Conservation (phyloP, 2,888 invertebrate genomes). For the Dexiosoma caninum region DNA sequence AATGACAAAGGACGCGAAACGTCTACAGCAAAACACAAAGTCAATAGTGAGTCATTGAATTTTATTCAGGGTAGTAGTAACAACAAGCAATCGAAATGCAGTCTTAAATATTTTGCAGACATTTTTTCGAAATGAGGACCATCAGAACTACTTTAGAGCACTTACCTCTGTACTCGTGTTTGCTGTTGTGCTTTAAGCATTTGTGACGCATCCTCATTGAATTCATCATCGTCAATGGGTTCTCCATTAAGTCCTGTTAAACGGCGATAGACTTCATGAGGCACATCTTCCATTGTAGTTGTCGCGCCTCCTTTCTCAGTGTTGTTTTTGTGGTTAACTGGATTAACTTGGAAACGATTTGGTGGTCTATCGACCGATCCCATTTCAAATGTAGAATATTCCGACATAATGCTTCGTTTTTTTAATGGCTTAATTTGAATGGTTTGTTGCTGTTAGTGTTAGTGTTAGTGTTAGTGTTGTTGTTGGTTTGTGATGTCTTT, state of each 20-base stretch:
- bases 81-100: no score
- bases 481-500: not conserved
- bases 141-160: not conserved
- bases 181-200: constrained; percentile 73
- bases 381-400: constrained; percentile 75
- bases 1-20: no score
- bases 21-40: no score
- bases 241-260: constrained; percentile 75
- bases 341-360: constrained; percentile 78
- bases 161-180: constrained; percentile 74
- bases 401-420: constrained; percentile 71
- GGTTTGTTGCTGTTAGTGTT: not conserved
- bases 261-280: constrained; percentile 75
- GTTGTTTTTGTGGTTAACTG: constrained; percentile 75
- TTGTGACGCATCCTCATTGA: constrained; percentile 74
- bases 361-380: constrained; percentile 76
- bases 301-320: constrained; percentile 64
- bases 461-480: not conserved
- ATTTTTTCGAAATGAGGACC: not conserved
- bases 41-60: no score
- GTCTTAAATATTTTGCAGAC: no score
- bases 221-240: constrained; percentile 75
- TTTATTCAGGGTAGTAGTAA: no score
- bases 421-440: not conserved
- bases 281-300: constrained; percentile 63